phyloP scores from a whole-genome alignment of 1,140 invertebrate genomes.

The Lasioglossum albipes region DNA sequence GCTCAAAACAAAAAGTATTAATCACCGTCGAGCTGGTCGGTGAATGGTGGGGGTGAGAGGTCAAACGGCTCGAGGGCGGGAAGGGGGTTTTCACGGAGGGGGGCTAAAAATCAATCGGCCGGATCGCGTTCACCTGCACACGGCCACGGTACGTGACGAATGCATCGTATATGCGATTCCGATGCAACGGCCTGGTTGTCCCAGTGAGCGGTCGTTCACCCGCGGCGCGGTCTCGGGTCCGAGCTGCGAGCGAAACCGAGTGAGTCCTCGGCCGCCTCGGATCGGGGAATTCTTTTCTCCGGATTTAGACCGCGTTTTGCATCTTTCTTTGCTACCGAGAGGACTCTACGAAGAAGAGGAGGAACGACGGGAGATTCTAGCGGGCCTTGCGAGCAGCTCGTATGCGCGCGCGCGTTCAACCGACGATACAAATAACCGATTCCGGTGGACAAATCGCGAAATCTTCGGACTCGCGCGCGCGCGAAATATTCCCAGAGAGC shows the following conservation, averaged over 20 bases:
- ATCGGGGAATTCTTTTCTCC: slow-evolving; percentile 39
- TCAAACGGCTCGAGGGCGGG: background rate
- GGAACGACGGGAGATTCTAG: background rate
- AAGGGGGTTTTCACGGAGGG: too few species aligned
- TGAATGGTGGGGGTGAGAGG: background rate
- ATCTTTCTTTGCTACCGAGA: background rate
- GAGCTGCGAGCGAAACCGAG: slow-evolving; percentile 62
- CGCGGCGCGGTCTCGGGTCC: slow-evolving; percentile 68
- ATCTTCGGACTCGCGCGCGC: slow-evolving; percentile 28
- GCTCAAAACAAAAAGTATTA: background rate
- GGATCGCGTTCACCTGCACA: slow-evolving; percentile 63
- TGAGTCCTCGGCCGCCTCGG: background rate
- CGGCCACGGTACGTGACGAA: slow-evolving; percentile 66
- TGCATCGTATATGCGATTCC: slow-evolving; percentile 70
- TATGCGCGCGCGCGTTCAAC: too few species aligned
- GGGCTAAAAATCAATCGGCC: slow-evolving; percentile 53
- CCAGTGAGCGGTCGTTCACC: slow-evolving; percentile 79
- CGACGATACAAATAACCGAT: slow-evolving; percentile 39
- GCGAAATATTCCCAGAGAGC: slow-evolving; percentile 47
- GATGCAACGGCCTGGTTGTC: slow-evolving; percentile 74
- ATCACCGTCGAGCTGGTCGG: background rate
- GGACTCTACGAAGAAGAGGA: background rate
- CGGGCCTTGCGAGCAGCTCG: too few species aligned
- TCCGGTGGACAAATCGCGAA: background rate
- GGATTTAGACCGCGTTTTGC: slow-evolving; percentile 35